Evolutionary conservation across 2,113 vertebrate genomes (phyloP).

Genomic region (Monopterus albus): DNA sequence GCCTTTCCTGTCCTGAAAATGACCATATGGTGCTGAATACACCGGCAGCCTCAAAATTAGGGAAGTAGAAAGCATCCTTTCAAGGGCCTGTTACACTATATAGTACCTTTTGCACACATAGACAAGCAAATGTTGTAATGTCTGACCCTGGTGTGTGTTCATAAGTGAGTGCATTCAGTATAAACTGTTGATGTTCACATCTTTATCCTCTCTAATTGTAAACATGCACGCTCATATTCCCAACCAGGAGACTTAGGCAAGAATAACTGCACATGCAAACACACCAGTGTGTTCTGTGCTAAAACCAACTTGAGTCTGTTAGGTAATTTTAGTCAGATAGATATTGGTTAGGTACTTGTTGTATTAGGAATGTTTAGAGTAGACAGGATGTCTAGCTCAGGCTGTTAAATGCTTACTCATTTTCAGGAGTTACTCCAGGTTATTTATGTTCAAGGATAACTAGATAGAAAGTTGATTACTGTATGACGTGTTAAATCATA

Average conservation of each 20-base stretch:
- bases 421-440: too few species aligned
- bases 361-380: too few species aligned
- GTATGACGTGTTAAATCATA: too few species aligned
- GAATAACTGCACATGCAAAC: neutral
- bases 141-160: neutral
- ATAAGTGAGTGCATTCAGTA: neutral
- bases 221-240: neutral
- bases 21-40: neutral
- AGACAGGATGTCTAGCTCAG: too few species aligned
- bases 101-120: neutral
- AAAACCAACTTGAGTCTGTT: too few species aligned
- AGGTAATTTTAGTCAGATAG: too few species aligned
- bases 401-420: too few species aligned
- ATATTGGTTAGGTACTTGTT: too few species aligned
- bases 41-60: neutral
- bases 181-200: neutral
- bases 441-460: too few species aligned
- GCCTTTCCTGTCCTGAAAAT: neutral
- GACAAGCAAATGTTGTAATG: neutral
- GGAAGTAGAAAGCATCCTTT: constrained; percentile 1
- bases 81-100: too few species aligned
- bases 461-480: too few species aligned
- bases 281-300: neutral
- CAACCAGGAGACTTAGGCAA: neutral
- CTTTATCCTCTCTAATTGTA: too few species aligned